These are phyloP conservation scores for Lordiphosa collinella DNA, from an alignment of 1,140 invertebrate species.

Conservation along the genomic window DNA sequence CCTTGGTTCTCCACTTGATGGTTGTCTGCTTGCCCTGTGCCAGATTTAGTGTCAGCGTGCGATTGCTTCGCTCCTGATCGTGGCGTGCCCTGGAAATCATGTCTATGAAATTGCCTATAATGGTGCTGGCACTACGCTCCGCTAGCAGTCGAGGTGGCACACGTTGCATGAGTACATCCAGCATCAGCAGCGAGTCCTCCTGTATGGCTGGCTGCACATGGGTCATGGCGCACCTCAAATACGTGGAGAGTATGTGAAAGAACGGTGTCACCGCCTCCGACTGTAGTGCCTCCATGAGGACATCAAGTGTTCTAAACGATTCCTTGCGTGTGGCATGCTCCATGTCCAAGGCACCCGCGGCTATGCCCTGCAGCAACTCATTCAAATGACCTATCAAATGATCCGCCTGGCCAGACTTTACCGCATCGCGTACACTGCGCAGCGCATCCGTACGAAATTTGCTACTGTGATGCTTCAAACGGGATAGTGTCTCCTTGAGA, in stretches of 20 bases:
- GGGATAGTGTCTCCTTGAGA: constrained; percentile 87
- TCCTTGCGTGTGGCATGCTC: constrained; percentile 86
- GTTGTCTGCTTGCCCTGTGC: constrained; percentile 84
- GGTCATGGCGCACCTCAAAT: constrained; percentile 92
- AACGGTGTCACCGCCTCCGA: constrained; percentile 83
- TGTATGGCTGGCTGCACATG: constrained; percentile 89
- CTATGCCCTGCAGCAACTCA: constrained; percentile 85
- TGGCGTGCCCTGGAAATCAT: constrained; percentile 87
- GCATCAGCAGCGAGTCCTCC: constrained; percentile 88
- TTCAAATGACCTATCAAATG: constrained; percentile 82
- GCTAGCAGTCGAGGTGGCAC: constrained; percentile 82
- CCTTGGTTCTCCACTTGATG: constrained; percentile 88
- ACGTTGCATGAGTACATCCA: constrained; percentile 86
- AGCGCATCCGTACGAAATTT: constrained; percentile 86
- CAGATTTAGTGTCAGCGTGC: constrained; percentile 84
- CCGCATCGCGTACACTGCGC: constrained; percentile 86
- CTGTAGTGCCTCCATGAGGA: constrained; percentile 82
- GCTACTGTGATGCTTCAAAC: constrained; percentile 89
- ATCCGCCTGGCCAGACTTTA: constrained; percentile 81
- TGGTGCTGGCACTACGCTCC: constrained; percentile 82
- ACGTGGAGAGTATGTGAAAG: constrained; percentile 87
- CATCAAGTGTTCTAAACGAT: constrained; percentile 84
- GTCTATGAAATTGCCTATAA: constrained; percentile 88
- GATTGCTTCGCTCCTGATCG: constrained; percentile 83
- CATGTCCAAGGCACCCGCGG: constrained; percentile 85